Conservation (phyloP, 2,888 invertebrate species). For the Dryobotodes eremita region DNA sequence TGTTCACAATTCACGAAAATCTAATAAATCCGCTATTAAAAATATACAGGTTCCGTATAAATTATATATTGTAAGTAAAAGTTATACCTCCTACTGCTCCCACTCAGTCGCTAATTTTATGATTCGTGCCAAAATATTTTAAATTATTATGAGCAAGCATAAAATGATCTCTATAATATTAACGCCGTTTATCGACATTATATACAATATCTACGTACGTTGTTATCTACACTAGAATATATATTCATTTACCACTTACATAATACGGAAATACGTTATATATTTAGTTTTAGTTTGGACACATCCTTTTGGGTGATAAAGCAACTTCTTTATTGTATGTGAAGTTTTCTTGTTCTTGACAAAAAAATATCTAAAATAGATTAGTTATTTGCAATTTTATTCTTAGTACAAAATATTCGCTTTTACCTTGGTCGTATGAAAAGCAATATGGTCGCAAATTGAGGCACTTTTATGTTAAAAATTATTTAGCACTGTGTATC, state of each 20-base stretch:
- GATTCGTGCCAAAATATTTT: constrained; percentile 67
- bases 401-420: constrained; percentile 47
- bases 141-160: constrained; percentile 56
- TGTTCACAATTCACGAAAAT: neutral
- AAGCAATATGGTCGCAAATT: constrained; percentile 32
- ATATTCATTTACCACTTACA: constrained; percentile 51
- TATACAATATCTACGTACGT: constrained; percentile 35
- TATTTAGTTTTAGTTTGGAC: constrained; percentile 30
- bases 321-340: neutral
- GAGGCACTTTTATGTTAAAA: constrained; percentile 28
- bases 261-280: constrained; percentile 27
- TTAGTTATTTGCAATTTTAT: constrained; percentile 23
- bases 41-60: neutral
- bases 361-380: constrained; percentile 6
- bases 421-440: constrained; percentile 19
- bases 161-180: constrained; percentile 65
- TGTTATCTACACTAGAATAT: constrained; percentile 46
- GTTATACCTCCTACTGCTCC: constrained; percentile 21
- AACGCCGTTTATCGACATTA: constrained; percentile 33
- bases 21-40: neutral
- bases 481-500: constrained; percentile 26
- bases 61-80: constrained; percentile 16
- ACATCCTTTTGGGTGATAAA: constrained; percentile 35
- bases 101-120: constrained; percentile 56
- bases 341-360: constrained; percentile 10